Base-by-base conservation (phyloP, 2,888 invertebrate genomes). In the Campoplex capitator region DNA sequence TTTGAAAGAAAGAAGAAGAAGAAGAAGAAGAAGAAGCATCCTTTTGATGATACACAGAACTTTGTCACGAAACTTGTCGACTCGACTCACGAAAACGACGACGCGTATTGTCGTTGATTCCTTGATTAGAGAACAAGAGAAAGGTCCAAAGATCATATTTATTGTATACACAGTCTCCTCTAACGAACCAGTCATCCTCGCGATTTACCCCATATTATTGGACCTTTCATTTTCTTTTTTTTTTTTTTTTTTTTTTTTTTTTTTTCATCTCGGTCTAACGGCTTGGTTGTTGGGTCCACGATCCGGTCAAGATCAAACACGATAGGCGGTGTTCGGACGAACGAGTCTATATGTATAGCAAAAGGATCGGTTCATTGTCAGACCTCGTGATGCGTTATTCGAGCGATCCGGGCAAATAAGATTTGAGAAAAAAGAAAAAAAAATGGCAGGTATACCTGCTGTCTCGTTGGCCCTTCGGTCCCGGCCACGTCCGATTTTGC, bases 251-350 rank as follows among this genome's bases (percentile, higher is more conserved):
- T 28, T 62, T 79, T 79, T 75, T 75, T 42, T 70, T 67, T 28
- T 62, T 54, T 74, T 70, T 81, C 38, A 73, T 67, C 65, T 77
- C 62, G 42, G 51, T 67, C 71, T 62, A 67, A 67, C 74, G 71
- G 73, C 56, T 35, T 23, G 68, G 42, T 35, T 54, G 78, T 84
- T 84, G 67, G 80, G 81, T 81, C 68, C 79, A n/a, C 84, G 79
- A 84, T 85, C 80, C 51, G 54, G 79, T 78, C 54, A 62, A 89
- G 87, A 88, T 88, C 84, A 78, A 86, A 86, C 84, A 88, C 70
- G 89, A 88, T 88, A 87, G 83, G 78, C 68, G 62, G 80, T 77
- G 54, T 32, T 51, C 16, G 42, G 80, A 78, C 51, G 76, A 62
- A 79, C 67, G 84, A 81, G 76, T 35, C 62, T 62, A 32, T 62